Conservation (phyloP, 1,140 invertebrate species). For the Bombyx mori region ASM3026992v2 NC_085119.1:11581001-11581500, state of each 20-base stretch:
- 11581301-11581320: conserved; percentile 20
- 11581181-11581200: conserved; percentile 24
- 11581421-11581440: conserved; percentile 32
- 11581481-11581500: conserved; percentile 28
- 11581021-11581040: too few species aligned
- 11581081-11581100: too few species aligned
- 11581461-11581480: conserved; percentile 20
- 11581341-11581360: conserved; percentile 7
- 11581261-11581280: conserved; percentile 26
- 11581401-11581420: conserved; percentile 48
- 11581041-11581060: too few species aligned
- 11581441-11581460: conserved; percentile 35
- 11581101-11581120: not conserved
- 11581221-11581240: conserved; percentile 14
- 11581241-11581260: conserved; percentile 1
- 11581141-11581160: conserved; percentile 20
- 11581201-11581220: conserved; percentile 23
- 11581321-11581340: conserved; percentile 28
- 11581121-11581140: not conserved
- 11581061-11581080: too few species aligned
- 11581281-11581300: conserved; percentile 26
- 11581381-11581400: conserved; percentile 25
- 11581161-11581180: conserved; percentile 14
- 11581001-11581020: too few species aligned
- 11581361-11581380: conserved; percentile 11